phyloP scores from a whole-genome alignment of 2,888 invertebrate species.

The Trissolcus brochymenae region DNA sequence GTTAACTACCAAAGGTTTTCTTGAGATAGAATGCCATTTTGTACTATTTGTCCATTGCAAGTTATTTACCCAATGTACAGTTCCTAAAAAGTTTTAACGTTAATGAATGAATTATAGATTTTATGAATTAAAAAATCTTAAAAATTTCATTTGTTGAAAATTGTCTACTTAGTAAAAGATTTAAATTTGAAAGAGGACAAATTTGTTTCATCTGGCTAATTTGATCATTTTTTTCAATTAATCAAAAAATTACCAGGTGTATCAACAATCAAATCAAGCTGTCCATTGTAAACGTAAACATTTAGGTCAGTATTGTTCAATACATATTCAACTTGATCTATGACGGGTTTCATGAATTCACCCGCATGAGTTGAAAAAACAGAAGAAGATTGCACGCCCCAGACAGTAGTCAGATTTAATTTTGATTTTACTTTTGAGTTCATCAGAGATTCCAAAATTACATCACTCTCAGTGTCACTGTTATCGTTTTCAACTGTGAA shows the following conservation, averaged over 20 bases:
- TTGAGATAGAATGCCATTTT: slow-evolving; percentile 6
- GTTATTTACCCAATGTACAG: slow-evolving; percentile 17
- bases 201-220: too few relatives aligned
- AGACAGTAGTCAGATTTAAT: slow-evolving; percentile 79
- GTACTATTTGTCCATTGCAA: slow-evolving; percentile 9
- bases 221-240: neutral
- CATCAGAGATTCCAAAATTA: slow-evolving; percentile 80
- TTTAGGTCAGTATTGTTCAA: slow-evolving; percentile 83
- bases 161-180: neutral
- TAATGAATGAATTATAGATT: too few relatives aligned
- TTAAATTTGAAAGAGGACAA: too few relatives aligned
- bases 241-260: slow-evolving; percentile 31
- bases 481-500: neutral
- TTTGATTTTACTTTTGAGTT: slow-evolving; percentile 83
- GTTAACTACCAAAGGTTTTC: slow-evolving; percentile 15
- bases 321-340: slow-evolving; percentile 77
- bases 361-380: slow-evolving; percentile 81
- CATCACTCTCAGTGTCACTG: slow-evolving; percentile 59
- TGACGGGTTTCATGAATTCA: slow-evolving; percentile 91
- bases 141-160: neutral
- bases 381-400: slow-evolving; percentile 80
- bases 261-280: slow-evolving; percentile 81
- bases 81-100: slow-evolving; percentile 9
- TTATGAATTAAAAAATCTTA: neutral
- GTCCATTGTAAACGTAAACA: slow-evolving; percentile 85